Percentiles rank a stretch among this genome's conserved stretches.
Evolutionary conservation across 2,797 vertebrate species (phyloP).

Genomic region (Alosa sapidissima): DNA sequence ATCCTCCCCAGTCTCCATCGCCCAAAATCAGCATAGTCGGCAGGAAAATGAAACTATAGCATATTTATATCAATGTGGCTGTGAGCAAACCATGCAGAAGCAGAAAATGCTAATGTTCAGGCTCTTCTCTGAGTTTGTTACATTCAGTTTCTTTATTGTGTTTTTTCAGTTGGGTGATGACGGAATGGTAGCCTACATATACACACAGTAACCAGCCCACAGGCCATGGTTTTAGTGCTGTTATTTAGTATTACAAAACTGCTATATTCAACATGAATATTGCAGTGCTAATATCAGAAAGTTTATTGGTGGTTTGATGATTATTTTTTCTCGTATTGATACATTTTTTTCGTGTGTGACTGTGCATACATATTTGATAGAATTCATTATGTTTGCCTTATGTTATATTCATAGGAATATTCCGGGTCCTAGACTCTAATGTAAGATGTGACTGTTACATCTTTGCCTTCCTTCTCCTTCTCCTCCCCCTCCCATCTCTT

Average conservation of each 20-base stretch:
- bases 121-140: background rate
- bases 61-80: background rate
- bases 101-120: background rate
- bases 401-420: conserved; percentile 7
- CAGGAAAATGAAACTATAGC: conserved; percentile 8
- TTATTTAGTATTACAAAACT: background rate
- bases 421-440: background rate
- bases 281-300: background rate
- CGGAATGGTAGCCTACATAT: background rate
- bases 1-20: background rate
- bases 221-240: background rate
- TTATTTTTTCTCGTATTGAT: background rate
- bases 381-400: background rate
- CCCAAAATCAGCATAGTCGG: background rate
- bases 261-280: background rate
- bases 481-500: background rate
- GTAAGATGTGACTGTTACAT: background rate
- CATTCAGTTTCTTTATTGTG: background rate
- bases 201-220: background rate
- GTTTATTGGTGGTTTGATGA: background rate
- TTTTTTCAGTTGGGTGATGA: background rate
- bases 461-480: background rate
- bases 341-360: background rate
- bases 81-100: background rate
- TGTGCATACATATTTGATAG: conserved; percentile 19